Conservation (phyloP, 2,113 vertebrate genomes). For the Triplophysa rosa region DNA sequence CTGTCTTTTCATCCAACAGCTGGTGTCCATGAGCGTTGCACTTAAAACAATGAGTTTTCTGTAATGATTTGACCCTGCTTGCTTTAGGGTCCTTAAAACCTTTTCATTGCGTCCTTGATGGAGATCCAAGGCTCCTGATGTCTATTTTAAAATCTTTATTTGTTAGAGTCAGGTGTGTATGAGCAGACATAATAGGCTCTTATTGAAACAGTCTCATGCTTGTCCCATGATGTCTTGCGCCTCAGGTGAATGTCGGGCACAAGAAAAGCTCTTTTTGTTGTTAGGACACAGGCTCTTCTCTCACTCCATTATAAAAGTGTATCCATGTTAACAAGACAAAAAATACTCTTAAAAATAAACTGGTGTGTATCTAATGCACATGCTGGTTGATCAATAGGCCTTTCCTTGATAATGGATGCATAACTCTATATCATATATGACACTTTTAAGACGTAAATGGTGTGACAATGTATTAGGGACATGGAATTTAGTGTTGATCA, state of each 20-base stretch:
- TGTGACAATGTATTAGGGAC: no score
- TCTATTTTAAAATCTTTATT: not conserved
- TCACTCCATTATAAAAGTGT: conserved; percentile 54
- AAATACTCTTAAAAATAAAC: conserved; percentile 38
- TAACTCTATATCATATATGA: no score
- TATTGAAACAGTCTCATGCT: not conserved
- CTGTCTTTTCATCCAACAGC: not conserved
- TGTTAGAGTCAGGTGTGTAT: not conserved
- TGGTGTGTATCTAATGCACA: conserved; percentile 33
- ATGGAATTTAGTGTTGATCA: no score
- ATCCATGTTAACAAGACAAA: conserved; percentile 68
- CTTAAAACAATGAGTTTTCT: conserved; percentile 12
- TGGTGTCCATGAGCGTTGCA: not conserved
- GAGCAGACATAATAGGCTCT: conserved; percentile 11
- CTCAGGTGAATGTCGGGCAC: conserved; percentile 46
- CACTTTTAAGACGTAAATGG: no score
- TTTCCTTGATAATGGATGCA: no score
- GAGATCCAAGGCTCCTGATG: not conserved
- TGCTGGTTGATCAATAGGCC: not conserved
- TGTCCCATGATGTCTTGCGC: conserved; percentile 36
- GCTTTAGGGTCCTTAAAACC: not conserved
- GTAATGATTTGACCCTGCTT: conserved; percentile 4
- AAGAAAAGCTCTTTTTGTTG: conserved; percentile 65
- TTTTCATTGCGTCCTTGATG: not conserved
- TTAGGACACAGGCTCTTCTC: conserved; percentile 59